Evolutionary conservation across 1,140 invertebrate genomes (phyloP), one percentile per base, ranked within the genome.

Genomic region (Lordiphosa mommai): DNA sequence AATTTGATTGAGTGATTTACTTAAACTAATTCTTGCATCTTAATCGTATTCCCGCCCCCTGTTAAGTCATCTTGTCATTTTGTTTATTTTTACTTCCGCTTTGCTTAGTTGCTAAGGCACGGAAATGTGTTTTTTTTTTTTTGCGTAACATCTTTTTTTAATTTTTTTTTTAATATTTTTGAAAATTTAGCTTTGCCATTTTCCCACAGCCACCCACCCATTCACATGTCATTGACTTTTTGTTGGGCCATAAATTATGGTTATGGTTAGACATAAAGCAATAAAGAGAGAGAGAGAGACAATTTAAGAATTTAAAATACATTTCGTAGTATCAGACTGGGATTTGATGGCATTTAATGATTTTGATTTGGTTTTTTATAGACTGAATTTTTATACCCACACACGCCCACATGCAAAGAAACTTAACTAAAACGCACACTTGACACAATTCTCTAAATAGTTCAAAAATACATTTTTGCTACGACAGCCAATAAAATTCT

Each of bases 371-470:
- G 23, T 27, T 27, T 27, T 27, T 27, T 27, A 27, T 27, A 27
- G 23, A 66, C 61, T 34, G 49, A 44, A 30, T 17, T 32, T 14
- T 10, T 9, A 56, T 30, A 36, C 33, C 0, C 4, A 2, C 23
- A 32, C 6, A 27, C 23, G 23, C 23, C 23, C 23, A 27, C 23
- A 27, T 27, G 23, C 23, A 27, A 27, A 27, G 23, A 5, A 27
- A 27, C 23, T 27, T 65, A 57, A 59, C 50, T 65, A 46, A 53
- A 49, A 59, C 70, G 65, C 72, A 79, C 73, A 79, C 73, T 79
- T 79, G 73, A 79, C 73, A 79, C 73, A 77, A 77, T 77, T 77
- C 69, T 64, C 51, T 72, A 52, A 72, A 77, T 79, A 72, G 68
- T 77, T 77, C 72, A 72, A 72, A 79, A 77, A 77, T 77, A 77